Conservation (phyloP, 2,888 invertebrate species). For the Ectemnius lituratus region DNA sequence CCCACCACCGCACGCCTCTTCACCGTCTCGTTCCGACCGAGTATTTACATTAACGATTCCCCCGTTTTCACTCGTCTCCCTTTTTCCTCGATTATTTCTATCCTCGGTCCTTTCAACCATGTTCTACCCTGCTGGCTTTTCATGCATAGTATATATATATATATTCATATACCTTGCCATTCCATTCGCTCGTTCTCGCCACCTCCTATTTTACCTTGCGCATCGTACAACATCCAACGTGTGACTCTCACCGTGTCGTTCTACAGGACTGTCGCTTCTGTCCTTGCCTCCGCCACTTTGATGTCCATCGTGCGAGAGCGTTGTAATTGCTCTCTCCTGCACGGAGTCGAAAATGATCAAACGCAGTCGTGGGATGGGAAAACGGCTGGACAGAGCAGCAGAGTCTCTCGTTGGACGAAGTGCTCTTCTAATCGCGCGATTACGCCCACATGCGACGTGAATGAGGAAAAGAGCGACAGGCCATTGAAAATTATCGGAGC, state of each 20-base stretch:
- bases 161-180: background rate
- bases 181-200: background rate
- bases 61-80: background rate
- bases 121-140: background rate
- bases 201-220: background rate
- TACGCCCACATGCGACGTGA: no score
- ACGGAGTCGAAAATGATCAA: no score
- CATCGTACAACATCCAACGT: background rate
- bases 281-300: background rate
- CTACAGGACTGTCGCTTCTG: background rate
- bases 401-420: no score
- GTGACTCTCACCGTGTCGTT: background rate
- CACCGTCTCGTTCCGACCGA: conserved; percentile 34
- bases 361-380: no score
- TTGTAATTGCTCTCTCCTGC: conserved; percentile 2
- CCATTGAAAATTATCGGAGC: background rate
- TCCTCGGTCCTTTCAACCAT: background rate
- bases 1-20: conserved; percentile 31
- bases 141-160: background rate
- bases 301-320: conserved; percentile 14
- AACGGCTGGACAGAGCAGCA: no score
- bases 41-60: conserved; percentile 48
- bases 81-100: conserved; percentile 1
- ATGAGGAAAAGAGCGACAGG: no score
- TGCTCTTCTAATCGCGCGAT: no score